phyloP scores from a whole-genome alignment of 1,140 invertebrate species.

The Pteromalus puparum region DNA sequence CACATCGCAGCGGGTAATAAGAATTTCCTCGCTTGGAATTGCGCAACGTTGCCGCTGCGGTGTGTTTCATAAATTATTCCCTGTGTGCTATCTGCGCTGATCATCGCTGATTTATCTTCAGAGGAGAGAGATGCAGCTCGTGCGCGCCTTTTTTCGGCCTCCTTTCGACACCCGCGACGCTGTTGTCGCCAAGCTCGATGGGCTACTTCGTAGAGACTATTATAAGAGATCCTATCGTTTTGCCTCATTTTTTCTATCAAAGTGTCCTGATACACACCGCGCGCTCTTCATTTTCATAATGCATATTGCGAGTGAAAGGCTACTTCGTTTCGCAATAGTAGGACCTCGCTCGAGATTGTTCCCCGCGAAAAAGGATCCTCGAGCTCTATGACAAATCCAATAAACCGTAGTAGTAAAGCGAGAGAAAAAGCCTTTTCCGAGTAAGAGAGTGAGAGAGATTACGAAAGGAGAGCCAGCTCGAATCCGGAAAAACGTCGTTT shows the following conservation, averaged over 20 bases:
- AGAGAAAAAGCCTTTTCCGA: not conserved
- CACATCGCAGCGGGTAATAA: not conserved
- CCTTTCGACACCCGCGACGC: not conserved
- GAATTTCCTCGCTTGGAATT: not conserved
- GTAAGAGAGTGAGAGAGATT: not conserved
- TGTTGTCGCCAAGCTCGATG: not conserved
- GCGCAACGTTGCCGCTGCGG: not conserved
- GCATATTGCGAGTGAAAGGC: too few relatives aligned
- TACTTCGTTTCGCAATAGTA: too few relatives aligned
- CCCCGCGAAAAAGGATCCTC: too few relatives aligned
- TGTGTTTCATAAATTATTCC: constrained; percentile 1
- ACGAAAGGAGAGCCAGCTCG: not conserved
- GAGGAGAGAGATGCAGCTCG: not conserved
- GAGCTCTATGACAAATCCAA: not conserved
- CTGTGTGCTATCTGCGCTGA: not conserved
- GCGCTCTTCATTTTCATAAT: too few relatives aligned
- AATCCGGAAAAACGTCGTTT: not conserved
- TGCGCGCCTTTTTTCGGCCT: not conserved
- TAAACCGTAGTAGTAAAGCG: not conserved
- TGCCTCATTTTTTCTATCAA: too few relatives aligned
- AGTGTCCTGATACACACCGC: too few relatives aligned
- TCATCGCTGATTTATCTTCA: not conserved
- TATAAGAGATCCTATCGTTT: too few relatives aligned
- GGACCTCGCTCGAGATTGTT: too few relatives aligned
- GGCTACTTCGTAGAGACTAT: too few relatives aligned